These are phyloP conservation scores for Maniola hyperantus DNA, from an alignment of 2,888 invertebrate species.

Conservation along the genomic window DNA sequence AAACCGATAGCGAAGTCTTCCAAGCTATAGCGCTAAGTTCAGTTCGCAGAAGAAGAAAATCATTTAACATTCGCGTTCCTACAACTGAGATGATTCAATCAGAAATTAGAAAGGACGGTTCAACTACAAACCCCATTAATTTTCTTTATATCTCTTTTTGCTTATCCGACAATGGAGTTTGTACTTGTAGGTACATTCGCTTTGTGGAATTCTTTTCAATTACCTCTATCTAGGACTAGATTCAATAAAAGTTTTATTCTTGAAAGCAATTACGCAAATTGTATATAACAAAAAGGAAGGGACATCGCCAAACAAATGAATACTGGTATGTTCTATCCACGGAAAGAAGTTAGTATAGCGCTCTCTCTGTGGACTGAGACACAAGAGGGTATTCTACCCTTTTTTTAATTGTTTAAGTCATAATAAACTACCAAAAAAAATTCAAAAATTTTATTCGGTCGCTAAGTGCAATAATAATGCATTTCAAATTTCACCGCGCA, in stretches of 20 bases:
- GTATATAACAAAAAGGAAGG: neutral
- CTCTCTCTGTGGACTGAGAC: too few species aligned
- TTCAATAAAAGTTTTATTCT: constrained; percentile 7
- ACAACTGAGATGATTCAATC: neutral
- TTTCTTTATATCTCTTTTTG: neutral
- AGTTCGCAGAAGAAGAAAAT: neutral
- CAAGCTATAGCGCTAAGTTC: too few species aligned
- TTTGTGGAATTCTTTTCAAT: constrained; percentile 11
- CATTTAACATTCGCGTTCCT: neutral
- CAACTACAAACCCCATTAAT: neutral
- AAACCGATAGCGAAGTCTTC: too few species aligned
- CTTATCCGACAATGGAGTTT: neutral
- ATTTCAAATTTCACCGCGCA: too few species aligned
- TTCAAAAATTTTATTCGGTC: too few species aligned
- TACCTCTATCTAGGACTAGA: constrained; percentile 12
- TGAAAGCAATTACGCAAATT: constrained; percentile 13
- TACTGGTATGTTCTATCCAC: too few species aligned
- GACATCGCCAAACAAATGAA: too few species aligned
- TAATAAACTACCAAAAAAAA: too few species aligned
- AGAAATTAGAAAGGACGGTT: neutral
- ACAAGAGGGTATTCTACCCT: too few species aligned
- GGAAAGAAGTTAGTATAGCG: too few species aligned
- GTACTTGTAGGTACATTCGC: neutral
- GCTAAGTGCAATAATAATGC: too few species aligned
- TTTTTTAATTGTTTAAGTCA: too few species aligned